These are phyloP conservation scores for Penelope pileata DNA, from an alignment of 2,113 vertebrate genomes.

Conservation along the genomic window DNA sequence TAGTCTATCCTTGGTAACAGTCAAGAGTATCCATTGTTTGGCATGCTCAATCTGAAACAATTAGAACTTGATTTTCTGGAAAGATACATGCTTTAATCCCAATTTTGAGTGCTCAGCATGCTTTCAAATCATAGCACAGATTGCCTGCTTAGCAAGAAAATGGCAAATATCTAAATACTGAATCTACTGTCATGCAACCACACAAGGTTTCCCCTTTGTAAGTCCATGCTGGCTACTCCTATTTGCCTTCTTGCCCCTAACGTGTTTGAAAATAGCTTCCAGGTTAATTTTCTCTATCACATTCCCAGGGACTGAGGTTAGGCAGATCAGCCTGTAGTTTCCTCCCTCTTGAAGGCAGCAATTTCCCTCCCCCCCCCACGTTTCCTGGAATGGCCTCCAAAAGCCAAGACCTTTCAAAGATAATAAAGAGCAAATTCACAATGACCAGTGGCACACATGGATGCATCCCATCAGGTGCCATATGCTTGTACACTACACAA, in stretches of 20 bases:
- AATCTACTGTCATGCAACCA: not conserved
- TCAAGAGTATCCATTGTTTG: accelerated
- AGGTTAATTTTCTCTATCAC: not conserved
- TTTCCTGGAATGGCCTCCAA: not conserved
- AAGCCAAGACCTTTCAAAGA: not conserved
- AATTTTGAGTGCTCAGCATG: not conserved
- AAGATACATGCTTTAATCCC: not conserved
- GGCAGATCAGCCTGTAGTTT: not conserved
- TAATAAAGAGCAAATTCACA: not conserved
- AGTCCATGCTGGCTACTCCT: not conserved
- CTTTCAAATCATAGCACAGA: not conserved
- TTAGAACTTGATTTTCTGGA: not conserved
- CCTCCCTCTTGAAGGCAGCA: not conserved
- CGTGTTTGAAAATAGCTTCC: not conserved
- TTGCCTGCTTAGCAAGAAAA: not conserved
- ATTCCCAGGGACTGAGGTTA: not conserved
- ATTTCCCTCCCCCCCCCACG: not conserved
- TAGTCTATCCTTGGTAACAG: not conserved
- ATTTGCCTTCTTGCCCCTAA: not conserved
- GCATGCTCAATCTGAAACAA: not conserved
- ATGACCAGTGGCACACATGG: not conserved
- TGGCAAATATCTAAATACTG: not conserved
- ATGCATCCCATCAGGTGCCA: not conserved
- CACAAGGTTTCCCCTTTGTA: not conserved
- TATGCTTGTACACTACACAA: too few relatives aligned